Percentiles rank a stretch among this genome's conserved stretches.
phyloP scores from a whole-genome alignment of 1,140 invertebrate species.

The Hestina assimilis region DNA sequence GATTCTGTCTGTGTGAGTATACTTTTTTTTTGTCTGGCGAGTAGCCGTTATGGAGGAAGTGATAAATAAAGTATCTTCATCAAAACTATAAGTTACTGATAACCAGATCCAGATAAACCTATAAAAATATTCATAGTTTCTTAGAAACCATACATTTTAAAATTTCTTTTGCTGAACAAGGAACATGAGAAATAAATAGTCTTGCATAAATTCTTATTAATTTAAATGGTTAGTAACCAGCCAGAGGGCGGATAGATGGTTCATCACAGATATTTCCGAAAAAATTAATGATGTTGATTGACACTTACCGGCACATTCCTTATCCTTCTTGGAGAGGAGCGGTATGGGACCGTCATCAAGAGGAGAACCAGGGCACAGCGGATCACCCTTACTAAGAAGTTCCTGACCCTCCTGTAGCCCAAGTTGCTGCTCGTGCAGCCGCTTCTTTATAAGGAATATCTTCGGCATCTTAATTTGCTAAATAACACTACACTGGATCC shows the following conservation, averaged over 20 bases:
- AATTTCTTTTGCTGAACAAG: no score
- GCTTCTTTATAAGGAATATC: constrained; percentile 92
- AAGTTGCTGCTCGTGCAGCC: constrained; percentile 92
- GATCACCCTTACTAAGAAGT: constrained; percentile 78
- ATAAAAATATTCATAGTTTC: no score
- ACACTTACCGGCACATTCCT: constrained; percentile 65
- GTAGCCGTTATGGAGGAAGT: constrained; percentile 65
- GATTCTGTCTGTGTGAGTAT: constrained; percentile 57
- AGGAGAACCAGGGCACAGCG: constrained; percentile 72
- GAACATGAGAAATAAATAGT: background rate
- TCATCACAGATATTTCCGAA: constrained; percentile 29
- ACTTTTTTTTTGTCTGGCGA: constrained; percentile 52
- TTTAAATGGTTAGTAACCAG: constrained; percentile 26
- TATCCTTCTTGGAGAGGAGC: constrained; percentile 80
- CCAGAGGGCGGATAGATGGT: constrained; percentile 11
- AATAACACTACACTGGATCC: constrained; percentile 67
- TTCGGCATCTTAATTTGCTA: constrained; percentile 86
- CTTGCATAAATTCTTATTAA: constrained; percentile 27
- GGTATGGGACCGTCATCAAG: constrained; percentile 79
- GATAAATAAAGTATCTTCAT: constrained; percentile 39
- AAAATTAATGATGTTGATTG: constrained; percentile 33
- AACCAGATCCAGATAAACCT: background rate
- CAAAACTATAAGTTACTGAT: background rate
- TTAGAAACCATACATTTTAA: no score
- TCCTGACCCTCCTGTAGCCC: constrained; percentile 88